These are phyloP conservation scores for Micromys minutus DNA, from an alignment of 2,113 vertebrate species.

Conservation along the genomic window DNA sequence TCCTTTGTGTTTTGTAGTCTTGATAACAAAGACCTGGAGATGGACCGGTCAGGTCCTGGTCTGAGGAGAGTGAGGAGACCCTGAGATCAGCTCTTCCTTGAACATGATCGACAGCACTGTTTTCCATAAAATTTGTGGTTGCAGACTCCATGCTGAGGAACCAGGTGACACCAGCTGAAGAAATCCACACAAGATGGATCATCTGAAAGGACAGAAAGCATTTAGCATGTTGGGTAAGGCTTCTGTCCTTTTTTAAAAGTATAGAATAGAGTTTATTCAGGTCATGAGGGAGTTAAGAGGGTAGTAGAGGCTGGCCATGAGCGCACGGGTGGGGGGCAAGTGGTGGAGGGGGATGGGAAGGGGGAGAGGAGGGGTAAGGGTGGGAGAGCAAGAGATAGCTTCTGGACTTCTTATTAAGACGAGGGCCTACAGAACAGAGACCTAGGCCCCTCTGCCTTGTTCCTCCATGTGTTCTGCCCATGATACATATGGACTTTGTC, in stretches of 20 bases:
- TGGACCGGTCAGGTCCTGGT: not conserved
- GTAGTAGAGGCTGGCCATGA: no score
- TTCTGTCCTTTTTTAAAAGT: no score
- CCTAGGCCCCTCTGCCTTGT: no score
- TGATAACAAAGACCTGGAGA: fast-evolving
- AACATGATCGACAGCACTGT: conserved; percentile 96
- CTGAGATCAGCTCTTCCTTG: conserved; percentile 87
- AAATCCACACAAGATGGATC: conserved; percentile 92
- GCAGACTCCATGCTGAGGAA: conserved; percentile 96
- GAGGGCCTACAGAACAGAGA: not conserved
- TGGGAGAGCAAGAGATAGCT: no score
- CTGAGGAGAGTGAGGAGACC: not conserved
- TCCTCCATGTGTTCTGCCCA: not conserved
- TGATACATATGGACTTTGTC: not conserved
- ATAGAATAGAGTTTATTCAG: no score
- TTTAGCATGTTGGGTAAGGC: not conserved
- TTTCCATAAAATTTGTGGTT: conserved; percentile 98
- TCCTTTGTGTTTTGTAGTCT: not conserved
- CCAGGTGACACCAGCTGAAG: conserved; percentile 96
- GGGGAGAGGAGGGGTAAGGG: no score
- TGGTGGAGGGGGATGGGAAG: no score
- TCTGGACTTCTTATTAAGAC: not conserved
- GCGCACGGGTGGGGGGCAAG: no score
- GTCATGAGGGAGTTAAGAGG: no score
- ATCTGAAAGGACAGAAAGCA: conserved; percentile 82